Percentiles rank a stretch among this genome's conserved stretches.
Conservation (phyloP, 2,113 vertebrate species). For the Oncorhynchus clarkii region DNA sequence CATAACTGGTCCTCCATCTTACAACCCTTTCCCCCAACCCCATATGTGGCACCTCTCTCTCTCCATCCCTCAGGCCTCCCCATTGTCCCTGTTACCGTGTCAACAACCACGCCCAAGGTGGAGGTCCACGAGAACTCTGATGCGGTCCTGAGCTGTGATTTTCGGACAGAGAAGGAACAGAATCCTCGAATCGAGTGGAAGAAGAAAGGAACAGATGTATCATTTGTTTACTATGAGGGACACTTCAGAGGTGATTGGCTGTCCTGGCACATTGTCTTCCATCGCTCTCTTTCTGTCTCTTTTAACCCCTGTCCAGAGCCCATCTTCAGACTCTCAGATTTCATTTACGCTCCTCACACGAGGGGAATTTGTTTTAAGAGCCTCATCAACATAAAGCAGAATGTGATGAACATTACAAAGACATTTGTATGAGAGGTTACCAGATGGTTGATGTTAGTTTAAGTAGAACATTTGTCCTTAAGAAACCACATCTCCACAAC, state of each 20-base stretch:
- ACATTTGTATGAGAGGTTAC: too few species aligned
- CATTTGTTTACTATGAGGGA: conserved; percentile 84
- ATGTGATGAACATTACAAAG: too few species aligned
- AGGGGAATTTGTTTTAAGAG: too few species aligned
- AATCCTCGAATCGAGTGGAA: conserved; percentile 92
- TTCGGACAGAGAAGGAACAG: conserved; percentile 71
- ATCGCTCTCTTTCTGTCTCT: neutral
- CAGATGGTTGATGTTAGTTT: too few species aligned
- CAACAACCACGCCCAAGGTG: conserved; percentile 54
- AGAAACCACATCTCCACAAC: too few species aligned
- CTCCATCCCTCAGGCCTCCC: conserved; percentile 50
- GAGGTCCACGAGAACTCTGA: conserved; percentile 69
- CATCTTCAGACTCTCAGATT: too few species aligned
- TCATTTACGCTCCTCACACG: too few species aligned
- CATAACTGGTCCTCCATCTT: neutral
- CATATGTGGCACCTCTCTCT: neutral
- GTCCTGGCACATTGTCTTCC: neutral
- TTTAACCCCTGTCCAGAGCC: neutral
- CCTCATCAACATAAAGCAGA: too few species aligned
- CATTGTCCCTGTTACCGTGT: conserved; percentile 60
- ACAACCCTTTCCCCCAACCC: neutral
- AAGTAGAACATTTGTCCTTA: too few species aligned
- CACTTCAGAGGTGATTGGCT: conserved; percentile 79
- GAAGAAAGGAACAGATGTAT: conserved; percentile 78
- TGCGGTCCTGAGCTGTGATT: conserved; percentile 82